phyloP scores from a whole-genome alignment of 2,888 invertebrate species.

The Xylota sylvarum region DNA sequence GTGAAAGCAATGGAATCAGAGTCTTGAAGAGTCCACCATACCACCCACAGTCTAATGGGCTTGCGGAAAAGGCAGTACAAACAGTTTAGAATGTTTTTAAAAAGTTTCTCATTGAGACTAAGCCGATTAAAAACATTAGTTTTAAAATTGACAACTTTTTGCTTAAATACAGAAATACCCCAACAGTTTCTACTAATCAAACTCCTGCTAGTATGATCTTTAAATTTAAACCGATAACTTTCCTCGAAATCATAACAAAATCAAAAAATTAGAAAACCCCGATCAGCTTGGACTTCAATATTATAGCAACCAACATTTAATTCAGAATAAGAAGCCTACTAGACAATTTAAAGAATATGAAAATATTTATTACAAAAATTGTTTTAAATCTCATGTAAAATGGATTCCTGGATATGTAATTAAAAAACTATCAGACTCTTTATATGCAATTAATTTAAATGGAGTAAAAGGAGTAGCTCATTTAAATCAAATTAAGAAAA shows the following conservation, averaged over 20 bases:
- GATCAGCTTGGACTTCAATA: conserved; percentile 18
- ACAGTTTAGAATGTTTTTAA: conserved; percentile 17
- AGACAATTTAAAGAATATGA: conserved; percentile 8
- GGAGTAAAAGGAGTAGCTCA: too few species aligned
- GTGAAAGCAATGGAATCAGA: conserved; percentile 12
- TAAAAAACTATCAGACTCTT: neutral
- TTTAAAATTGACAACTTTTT: too few species aligned
- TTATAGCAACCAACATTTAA: neutral
- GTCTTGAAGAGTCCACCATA: conserved; percentile 30
- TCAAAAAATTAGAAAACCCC: neutral
- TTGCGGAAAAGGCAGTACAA: conserved; percentile 44
- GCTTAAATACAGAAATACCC: conserved; percentile 34
- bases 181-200: conserved; percentile 5
- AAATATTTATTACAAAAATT: conserved; percentile 5
- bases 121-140: neutral
- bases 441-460: neutral
- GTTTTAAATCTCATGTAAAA: neutral
- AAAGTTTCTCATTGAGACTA: conserved; percentile 7
- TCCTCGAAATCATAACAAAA: conserved; percentile 21
- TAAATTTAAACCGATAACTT: conserved; percentile 14
- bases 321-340: neutral
- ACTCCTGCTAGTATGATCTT: conserved; percentile 32
- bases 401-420: neutral
- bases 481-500: neutral
- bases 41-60: conserved; percentile 47